These are phyloP conservation scores for Strongylocentrotus purpuratus DNA, from an alignment of 35 echinoderm and acorn worm genomes.

Conservation along the genomic window DNA sequence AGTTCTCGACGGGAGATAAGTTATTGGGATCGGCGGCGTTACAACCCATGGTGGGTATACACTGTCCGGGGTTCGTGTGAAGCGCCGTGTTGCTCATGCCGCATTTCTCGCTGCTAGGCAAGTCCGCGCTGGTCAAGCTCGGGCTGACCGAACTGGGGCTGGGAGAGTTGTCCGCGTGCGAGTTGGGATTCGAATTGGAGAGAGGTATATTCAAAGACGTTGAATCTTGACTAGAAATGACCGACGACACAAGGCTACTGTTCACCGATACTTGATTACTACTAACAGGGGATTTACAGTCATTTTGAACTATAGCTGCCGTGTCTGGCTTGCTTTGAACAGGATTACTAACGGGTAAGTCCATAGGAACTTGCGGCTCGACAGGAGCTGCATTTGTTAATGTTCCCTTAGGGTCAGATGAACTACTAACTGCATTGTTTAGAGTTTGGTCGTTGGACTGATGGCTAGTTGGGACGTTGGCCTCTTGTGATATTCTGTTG, in stretches of 20 bases:
- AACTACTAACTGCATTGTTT: slow-evolving; percentile 31
- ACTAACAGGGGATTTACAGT: not conserved
- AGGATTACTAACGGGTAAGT: not conserved
- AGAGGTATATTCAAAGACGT: slow-evolving; percentile 2
- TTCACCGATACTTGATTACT: slow-evolving; percentile 25
- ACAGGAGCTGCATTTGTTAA: not conserved
- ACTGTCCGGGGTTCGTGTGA: slow-evolving; percentile 30
- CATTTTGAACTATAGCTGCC: slow-evolving; percentile 28
- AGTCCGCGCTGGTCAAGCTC: not conserved
- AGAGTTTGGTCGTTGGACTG: slow-evolving; percentile 24
- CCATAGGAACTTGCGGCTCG: not conserved
- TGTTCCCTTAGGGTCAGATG: not conserved
- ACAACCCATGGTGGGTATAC: slow-evolving; percentile 23
- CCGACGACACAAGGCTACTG: not conserved
- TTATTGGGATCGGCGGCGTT: not conserved
- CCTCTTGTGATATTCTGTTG: slow-evolving; percentile 1
- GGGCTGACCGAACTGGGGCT: not conserved
- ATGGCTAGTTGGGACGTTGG: not conserved
- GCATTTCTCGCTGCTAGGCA: slow-evolving; percentile 32
- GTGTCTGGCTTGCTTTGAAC: not conserved
- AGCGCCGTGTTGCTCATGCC: not conserved
- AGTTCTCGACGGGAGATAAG: not conserved
- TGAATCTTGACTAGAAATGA: slow-evolving; percentile 14
- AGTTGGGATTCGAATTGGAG: not conserved
- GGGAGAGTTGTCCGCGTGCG: not conserved